Conservation (phyloP, 2,797 vertebrate species). For the Clarias laeviceps region DNA sequence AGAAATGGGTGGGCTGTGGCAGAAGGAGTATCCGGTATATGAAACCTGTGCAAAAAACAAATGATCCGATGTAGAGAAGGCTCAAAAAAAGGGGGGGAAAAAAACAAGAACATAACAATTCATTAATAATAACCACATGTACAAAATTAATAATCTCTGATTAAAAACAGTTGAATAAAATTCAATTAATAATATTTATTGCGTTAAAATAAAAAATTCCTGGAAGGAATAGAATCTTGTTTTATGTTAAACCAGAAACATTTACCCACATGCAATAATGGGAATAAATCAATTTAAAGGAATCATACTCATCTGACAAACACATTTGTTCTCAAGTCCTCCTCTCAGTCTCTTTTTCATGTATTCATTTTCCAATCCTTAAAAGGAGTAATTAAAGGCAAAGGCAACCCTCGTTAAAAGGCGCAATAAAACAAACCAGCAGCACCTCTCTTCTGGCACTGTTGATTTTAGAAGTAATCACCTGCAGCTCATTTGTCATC, state of each 20-base stretch:
- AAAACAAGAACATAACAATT: not conserved
- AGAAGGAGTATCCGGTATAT: too few relatives aligned
- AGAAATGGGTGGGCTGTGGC: too few relatives aligned
- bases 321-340: not conserved
- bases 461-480: not conserved
- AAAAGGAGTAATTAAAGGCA: not conserved
- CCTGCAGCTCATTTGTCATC: not conserved
- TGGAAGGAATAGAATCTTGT: not conserved
- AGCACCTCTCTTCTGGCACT: not conserved
- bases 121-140: not conserved
- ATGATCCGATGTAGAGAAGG: too few relatives aligned
- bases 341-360: not conserved
- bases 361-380: not conserved
- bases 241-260: not conserved
- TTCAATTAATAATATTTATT: not conserved
- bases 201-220: not conserved
- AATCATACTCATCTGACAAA: not conserved
- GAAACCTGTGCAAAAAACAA: too few relatives aligned
- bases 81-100: too few relatives aligned
- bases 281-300: not conserved
- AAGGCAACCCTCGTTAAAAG: too few relatives aligned
- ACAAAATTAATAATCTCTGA: not conserved
- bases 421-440: not conserved
- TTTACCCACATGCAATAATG: not conserved
- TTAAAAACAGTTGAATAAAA: slow-evolving; percentile 3